Percentiles rank a stretch among this genome's conserved stretches.
Evolutionary conservation across 2,113 vertebrate genomes (phyloP).

Genomic region (Illadopsis cleaveri): DNA sequence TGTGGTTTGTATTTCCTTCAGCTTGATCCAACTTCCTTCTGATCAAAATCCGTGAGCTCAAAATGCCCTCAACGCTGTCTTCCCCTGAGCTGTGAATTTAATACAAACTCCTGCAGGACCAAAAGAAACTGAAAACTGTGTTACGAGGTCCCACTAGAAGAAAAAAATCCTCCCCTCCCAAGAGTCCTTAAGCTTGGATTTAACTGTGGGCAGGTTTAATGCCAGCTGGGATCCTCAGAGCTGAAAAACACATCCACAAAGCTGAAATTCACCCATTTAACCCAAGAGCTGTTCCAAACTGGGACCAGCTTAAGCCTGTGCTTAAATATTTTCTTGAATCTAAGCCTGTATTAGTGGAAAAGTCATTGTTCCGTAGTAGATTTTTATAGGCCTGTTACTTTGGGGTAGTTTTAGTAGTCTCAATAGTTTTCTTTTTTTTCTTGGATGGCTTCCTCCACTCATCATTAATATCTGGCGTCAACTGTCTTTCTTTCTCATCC

Average conservation of each 20-base stretch:
- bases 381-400: conserved; percentile 59
- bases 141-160: background rate
- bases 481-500: conserved; percentile 62
- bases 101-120: background rate
- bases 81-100: background rate
- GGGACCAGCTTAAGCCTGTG: background rate
- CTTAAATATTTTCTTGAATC: conserved; percentile 42
- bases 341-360: conserved; percentile 51
- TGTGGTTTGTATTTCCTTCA: background rate
- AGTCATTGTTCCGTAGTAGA: background rate
- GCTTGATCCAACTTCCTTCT: background rate
- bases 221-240: background rate
- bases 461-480: conserved; percentile 59
- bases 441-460: conserved; percentile 51
- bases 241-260: background rate
- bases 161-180: background rate
- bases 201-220: background rate
- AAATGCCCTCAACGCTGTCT: accelerated
- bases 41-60: background rate
- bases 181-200: background rate
- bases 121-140: background rate
- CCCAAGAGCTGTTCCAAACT: background rate
- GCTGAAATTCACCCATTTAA: background rate
- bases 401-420: conserved; percentile 39
- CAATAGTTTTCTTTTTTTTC: background rate